Conservation (phyloP, 1,140 invertebrate species). For the Brachionus asplanchnoidis region DNA sequence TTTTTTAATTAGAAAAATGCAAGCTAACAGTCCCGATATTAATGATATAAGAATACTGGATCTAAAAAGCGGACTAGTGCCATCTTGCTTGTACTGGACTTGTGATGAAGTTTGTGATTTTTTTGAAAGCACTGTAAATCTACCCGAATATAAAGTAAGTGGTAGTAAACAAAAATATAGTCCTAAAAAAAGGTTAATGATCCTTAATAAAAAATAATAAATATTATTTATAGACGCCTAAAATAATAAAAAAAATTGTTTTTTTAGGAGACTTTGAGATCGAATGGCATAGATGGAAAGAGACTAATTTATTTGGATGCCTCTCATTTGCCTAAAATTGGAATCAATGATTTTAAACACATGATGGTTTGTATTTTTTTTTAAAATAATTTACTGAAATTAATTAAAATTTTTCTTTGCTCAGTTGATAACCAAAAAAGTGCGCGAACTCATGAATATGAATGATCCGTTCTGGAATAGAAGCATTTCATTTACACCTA, state of each 20-base stretch:
- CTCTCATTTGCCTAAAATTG: constrained; percentile 54
- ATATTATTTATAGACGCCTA: too few relatives aligned
- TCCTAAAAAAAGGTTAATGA: not conserved
- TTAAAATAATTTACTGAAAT: too few relatives aligned
- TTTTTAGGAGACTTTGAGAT: constrained; percentile 50
- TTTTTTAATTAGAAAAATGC: constrained; percentile 13
- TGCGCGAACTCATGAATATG: constrained; percentile 50
- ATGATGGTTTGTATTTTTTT: constrained; percentile 50
- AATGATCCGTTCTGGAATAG: constrained; percentile 54
- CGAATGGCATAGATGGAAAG: constrained; percentile 53
- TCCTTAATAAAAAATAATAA: not conserved
- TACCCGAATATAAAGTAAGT: constrained; percentile 34
- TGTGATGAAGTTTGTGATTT: constrained; percentile 41
- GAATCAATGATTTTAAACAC: constrained; percentile 56
- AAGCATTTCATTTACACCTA: constrained; percentile 51
- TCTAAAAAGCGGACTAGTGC: not conserved
- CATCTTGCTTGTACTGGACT: constrained; percentile 23
- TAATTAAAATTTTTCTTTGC: constrained; percentile 1
- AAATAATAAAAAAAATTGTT: not conserved
- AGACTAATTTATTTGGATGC: constrained; percentile 51
- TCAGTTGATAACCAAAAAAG: constrained; percentile 53
- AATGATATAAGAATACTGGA: not conserved
- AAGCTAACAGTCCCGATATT: not conserved
- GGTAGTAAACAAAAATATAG: not conserved
- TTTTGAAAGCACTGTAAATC: constrained; percentile 6